Percentiles rank a stretch among this genome's conserved stretches.
Evolutionary conservation across 2,113 vertebrate genomes (phyloP).

Genomic region (Calidris pugnax): DNA sequence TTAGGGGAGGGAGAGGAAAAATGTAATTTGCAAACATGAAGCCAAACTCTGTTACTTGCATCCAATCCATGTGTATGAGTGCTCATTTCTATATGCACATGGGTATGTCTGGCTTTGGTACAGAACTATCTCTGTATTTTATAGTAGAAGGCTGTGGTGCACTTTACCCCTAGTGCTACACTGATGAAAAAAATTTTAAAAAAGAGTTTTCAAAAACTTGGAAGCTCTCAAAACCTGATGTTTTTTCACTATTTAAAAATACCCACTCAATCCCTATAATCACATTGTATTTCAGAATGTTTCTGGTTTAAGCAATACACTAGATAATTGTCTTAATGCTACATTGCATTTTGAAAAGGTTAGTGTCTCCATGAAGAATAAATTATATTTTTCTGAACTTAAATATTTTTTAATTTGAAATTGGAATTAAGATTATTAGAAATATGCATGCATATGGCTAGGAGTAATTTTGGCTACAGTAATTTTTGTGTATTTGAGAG

Average conservation of each 20-base stretch:
- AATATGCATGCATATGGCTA: neutral
- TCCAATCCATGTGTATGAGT: neutral
- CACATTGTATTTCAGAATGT: neutral
- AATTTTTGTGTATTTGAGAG: neutral
- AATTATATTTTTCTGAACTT: neutral
- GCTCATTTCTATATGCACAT: neutral
- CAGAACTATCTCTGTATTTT: neutral
- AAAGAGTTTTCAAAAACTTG: neutral
- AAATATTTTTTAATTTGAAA: neutral
- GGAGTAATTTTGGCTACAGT: neutral
- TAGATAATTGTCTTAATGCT: neutral
- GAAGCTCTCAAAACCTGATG: neutral
- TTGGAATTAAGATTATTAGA: neutral
- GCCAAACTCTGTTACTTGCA: slow-evolving; percentile 73
- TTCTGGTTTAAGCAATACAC: neutral
- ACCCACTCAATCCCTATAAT: neutral
- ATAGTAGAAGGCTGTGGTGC: neutral
- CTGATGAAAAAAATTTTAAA: neutral
- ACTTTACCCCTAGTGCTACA: neutral
- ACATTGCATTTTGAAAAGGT: neutral
- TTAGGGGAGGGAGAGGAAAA: slow-evolving; percentile 76
- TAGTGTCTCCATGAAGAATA: neutral
- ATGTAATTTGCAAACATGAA: slow-evolving; percentile 94
- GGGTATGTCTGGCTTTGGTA: neutral
- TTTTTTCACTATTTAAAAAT: neutral